Percentiles rank a stretch among this genome's conserved stretches.
Evolutionary conservation across 2,797 vertebrate species (phyloP).

Genomic region (Anabacerthia variegaticeps): DNA sequence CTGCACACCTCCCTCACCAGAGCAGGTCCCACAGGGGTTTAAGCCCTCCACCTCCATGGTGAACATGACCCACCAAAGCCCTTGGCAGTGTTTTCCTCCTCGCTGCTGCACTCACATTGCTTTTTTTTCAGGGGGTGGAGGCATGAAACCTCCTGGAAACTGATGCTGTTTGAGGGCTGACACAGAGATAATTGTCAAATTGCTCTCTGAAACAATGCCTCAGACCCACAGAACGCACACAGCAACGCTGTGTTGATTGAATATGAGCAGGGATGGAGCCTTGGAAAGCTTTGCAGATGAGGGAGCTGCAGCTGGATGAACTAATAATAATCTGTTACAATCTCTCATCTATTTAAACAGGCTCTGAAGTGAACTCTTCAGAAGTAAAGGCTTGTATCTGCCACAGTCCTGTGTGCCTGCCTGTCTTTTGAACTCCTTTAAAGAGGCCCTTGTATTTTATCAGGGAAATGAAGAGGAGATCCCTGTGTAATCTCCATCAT

Average conservation of each 20-base stretch:
- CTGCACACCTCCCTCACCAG: neutral
- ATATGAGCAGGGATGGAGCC: neutral
- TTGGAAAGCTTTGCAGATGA: neutral
- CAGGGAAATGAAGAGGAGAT: constrained; percentile 12
- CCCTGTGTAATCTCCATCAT: neutral
- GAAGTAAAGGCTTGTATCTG: neutral
- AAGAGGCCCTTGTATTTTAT: neutral
- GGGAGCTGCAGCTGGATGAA: neutral
- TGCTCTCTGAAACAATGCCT: accelerated
- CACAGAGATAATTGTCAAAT: neutral
- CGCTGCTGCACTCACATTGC: accelerated
- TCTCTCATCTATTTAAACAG: neutral
- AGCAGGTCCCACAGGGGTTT: neutral
- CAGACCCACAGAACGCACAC: neutral
- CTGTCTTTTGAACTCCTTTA: constrained; percentile 3
- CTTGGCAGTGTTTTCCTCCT: neutral
- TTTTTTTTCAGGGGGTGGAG: neutral
- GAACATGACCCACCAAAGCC: neutral
- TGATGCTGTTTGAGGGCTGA: neutral
- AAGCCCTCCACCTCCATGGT: neutral
- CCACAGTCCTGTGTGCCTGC: neutral
- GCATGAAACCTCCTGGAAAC: neutral
- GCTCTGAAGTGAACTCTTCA: neutral
- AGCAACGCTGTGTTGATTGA: neutral
- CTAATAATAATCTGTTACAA: neutral